phyloP scores from a whole-genome alignment of 2,113 vertebrate species.

The Notothenia coriiceps region DNA sequence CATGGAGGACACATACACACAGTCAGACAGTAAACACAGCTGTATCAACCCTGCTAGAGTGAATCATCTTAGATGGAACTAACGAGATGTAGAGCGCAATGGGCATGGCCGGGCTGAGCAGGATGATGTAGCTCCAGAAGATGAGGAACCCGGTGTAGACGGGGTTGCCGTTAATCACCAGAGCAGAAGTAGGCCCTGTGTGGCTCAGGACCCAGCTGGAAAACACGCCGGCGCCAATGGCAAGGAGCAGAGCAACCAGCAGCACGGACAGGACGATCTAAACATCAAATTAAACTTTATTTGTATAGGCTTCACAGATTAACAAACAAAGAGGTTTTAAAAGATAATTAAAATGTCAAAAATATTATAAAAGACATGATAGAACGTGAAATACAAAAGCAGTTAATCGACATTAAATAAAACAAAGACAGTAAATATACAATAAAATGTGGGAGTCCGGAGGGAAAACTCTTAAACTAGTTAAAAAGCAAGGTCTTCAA shows the following conservation, averaged over 20 bases:
- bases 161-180: constrained; percentile 48
- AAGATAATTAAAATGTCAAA: too few relatives aligned
- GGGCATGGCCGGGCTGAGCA: constrained; percentile 91
- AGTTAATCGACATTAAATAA: too few relatives aligned
- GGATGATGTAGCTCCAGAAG: constrained; percentile 92
- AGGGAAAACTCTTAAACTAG: too few relatives aligned
- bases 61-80: constrained; percentile 52
- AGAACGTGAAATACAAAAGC: too few relatives aligned
- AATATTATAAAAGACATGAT: too few relatives aligned
- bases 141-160: constrained; percentile 85
- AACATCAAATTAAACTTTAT: neutral
- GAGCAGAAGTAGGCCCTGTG: constrained; percentile 34
- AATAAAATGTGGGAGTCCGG: too few relatives aligned
- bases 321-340: too few relatives aligned
- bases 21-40: neutral
- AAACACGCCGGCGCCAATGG: constrained; percentile 75
- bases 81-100: constrained; percentile 94
- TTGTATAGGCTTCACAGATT: too few relatives aligned
- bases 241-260: constrained; percentile 70
- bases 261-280: constrained; percentile 80
- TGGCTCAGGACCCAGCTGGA: constrained; percentile 58
- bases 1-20: neutral
- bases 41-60: neutral
- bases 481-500: too few relatives aligned
- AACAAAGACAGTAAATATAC: too few relatives aligned